Evolutionary conservation across 1,140 invertebrate genomes (phyloP).

Genomic region (Sarcophaga bullata): DNA sequence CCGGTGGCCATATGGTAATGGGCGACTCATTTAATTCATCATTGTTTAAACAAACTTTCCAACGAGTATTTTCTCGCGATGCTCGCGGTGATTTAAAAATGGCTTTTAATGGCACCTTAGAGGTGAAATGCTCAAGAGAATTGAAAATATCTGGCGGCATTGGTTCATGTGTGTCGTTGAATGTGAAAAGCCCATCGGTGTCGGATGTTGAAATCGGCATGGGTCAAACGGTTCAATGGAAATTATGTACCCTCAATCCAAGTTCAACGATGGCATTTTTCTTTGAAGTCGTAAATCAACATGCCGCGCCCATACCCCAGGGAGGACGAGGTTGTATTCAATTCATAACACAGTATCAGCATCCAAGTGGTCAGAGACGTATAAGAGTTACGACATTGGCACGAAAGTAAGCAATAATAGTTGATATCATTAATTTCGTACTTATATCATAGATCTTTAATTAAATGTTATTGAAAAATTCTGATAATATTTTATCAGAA

Average conservation of each 20-base stretch:
- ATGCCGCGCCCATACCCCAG: conserved; percentile 93
- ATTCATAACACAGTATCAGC: conserved; percentile 98
- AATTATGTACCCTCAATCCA: conserved; percentile 94
- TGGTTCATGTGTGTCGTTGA: conserved; percentile 94
- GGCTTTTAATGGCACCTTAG: conserved; percentile 97
- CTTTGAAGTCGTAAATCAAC: conserved; percentile 98
- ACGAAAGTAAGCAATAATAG: conserved; percentile 78
- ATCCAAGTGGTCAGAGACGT: conserved; percentile 93
- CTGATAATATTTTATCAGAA: no score
- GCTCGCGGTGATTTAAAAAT: conserved; percentile 94
- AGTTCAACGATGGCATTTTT: conserved; percentile 93
- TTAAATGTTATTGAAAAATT: background rate
- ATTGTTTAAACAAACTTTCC: conserved; percentile 98
- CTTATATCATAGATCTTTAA: background rate
- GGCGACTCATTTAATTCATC: conserved; percentile 99
- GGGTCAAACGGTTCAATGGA: conserved; percentile 98
- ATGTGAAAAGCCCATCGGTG: conserved; percentile 88
- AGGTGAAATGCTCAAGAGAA: conserved; percentile 93
- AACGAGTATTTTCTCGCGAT: conserved; percentile 95
- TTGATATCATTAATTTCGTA: background rate
- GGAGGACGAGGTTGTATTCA: conserved; percentile 96
- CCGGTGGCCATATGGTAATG: conserved; percentile 99
- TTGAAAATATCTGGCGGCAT: conserved; percentile 91
- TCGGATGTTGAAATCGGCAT: conserved; percentile 97
- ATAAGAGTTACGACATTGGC: conserved; percentile 97